Percentiles rank a stretch among this genome's conserved stretches.
These are phyloP conservation scores for Tetraneura akinire DNA, from an alignment of 1,140 invertebrate genomes.

Conservation along the genomic window DNA sequence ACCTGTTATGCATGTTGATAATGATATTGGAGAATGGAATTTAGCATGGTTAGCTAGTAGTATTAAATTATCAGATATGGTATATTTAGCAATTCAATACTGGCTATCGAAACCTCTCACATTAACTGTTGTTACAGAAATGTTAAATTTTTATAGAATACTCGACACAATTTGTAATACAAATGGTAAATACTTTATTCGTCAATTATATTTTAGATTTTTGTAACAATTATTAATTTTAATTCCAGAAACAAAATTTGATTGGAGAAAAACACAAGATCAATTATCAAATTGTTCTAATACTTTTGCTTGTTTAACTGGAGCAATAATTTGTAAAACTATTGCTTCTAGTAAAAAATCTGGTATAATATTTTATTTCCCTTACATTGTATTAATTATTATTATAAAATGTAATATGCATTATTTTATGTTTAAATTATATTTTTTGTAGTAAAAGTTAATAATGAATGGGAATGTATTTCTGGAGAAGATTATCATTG, in stretches of 20 bases:
- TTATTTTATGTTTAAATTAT: neutral
- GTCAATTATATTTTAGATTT: neutral
- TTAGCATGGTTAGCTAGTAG: slow-evolving; percentile 62
- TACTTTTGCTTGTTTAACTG: slow-evolving; percentile 72
- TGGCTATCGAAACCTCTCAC: slow-evolving; percentile 64
- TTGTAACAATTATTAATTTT: neutral
- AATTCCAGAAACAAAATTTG: slow-evolving; percentile 22
- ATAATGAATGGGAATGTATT: slow-evolving; percentile 77
- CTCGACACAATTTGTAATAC: slow-evolving; percentile 53
- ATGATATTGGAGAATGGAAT: slow-evolving; percentile 60
- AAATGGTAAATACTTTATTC: slow-evolving; percentile 50
- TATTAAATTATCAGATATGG: slow-evolving; percentile 65
- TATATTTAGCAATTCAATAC: slow-evolving; percentile 68
- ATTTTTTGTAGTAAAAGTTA: slow-evolving; percentile 48
- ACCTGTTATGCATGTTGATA: slow-evolving; percentile 64
- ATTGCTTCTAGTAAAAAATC: slow-evolving; percentile 62
- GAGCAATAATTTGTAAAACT: slow-evolving; percentile 74
- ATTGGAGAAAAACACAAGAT: slow-evolving; percentile 75
- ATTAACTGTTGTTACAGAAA: slow-evolving; percentile 59
- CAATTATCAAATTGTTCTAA: slow-evolving; percentile 70
- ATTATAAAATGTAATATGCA: neutral
- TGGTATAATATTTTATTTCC: neutral
- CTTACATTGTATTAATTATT: neutral
- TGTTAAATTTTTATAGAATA: slow-evolving; percentile 59
- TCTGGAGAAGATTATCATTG: slow-evolving; percentile 83